Base-by-base conservation (phyloP, 2,888 invertebrate genomes). In the Leucophenga maculata region DNA sequence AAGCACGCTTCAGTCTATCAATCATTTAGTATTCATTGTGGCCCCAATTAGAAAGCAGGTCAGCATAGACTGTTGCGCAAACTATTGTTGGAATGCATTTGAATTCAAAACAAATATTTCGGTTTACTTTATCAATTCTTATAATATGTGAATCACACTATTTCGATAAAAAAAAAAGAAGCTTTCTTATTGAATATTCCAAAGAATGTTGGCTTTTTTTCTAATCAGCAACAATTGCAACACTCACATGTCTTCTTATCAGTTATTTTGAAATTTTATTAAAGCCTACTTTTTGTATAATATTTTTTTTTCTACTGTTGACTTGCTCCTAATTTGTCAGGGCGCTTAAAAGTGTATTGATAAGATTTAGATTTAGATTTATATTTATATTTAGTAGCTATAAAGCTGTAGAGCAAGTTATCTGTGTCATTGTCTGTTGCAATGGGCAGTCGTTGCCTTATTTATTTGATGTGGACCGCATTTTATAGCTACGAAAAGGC, bases 191-290 rank as follows among this genome's bases (percentile, higher is more conserved):
- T n/a, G n/a, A n/a, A n/a, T n/a, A n/a, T 18, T 26, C 4, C 8
- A 39, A 39, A 39, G 11, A 39, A 39, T 11, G 39, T 11, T 1
- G 55, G 6, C 22, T 16, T 13, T 54, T 22, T 11, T 39, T 55
- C 26, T 55, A 20, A 26, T 26, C 26, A 26, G 26, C 2, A 26
- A 26, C 4, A 26, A 54, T 54, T 54, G 16, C 54, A 54, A 54
- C 54, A 54, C 54, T 16, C 54, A 16, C 11, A 13, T 48, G 48
- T 48, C 11, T 20, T 55, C 55, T 55, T 55, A 55, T 55, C 55
- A 55, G 26, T 22, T 14, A 11, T 55, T 22, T 55, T 26, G 3
- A 22, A 22, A 8, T 18, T 11, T 14, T 55, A 9, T 3, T 55
- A 2, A 9, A 39, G 8, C 39, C 39, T 11, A 39, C 26, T 26